Base-by-base conservation (phyloP, 2,797 vertebrate species). In the Cyclopterus lumpus region DNA sequence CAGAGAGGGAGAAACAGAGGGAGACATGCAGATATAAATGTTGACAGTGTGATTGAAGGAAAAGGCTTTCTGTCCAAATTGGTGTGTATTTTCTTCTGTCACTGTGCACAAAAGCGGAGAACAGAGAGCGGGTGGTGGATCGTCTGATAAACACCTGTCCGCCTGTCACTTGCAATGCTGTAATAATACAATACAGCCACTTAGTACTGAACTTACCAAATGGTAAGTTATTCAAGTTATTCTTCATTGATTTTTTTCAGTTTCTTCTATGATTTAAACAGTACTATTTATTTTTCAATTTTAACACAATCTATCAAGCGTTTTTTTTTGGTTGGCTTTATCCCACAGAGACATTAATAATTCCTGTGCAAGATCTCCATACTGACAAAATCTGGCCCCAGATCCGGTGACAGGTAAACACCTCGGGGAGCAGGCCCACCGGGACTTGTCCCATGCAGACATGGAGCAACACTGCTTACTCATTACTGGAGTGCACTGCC, bases 381-480 rank as follows among this genome's bases (percentile, higher is more conserved):
- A 1, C 51, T 80, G 77, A 81, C 77, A 83, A 48, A 75, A n/a
- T 5, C 9, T 9, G 69, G 68, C 46, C 61, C 66, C 40, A 16
- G 48, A 67, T 84, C 28, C 53, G 67, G 65, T 80, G 81, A 82
- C 81, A 73, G 44, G 32, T 34, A 28, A 73, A 81, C 73, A 60
- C 75, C 67, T 57, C 7, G 8, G 62, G 74, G 69, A 67, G 18
- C 51, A 73, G 67, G 42, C 63, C 65, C 51, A 36, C 44, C 16
- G 72, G 67, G 61, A 80, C 44, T 38, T 80, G 77, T 80, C 75
- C 71, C 24, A 2, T 18, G 38, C 61, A 61, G 63, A 83, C 30
- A 48, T 0, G 10, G 51, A 74, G 60, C 30, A n/a, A 8, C 38
- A 8, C 54, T 61, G 75, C 73, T 59, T 26, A 57, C 32, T 85